These are phyloP conservation scores for Glyptemys insculpta DNA, from an alignment of 2,797 vertebrate genomes.

Conservation along the genomic window DNA sequence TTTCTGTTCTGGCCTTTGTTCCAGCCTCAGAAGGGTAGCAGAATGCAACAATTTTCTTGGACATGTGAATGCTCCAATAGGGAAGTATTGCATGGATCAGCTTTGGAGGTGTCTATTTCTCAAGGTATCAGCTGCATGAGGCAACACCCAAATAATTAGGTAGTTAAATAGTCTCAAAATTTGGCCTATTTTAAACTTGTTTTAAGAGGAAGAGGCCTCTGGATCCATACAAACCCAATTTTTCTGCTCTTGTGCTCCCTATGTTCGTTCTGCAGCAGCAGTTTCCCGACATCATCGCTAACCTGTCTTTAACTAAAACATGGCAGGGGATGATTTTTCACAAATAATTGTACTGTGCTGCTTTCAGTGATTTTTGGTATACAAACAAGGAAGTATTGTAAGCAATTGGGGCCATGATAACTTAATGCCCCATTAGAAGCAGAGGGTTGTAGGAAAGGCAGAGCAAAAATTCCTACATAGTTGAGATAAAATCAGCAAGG, in stretches of 20 bases:
- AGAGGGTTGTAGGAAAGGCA: not conserved
- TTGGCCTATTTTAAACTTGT: slow-evolving; percentile 23
- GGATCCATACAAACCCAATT: not conserved
- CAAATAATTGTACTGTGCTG: not conserved
- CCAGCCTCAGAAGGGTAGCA: fast-evolving
- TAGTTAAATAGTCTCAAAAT: slow-evolving; percentile 25
- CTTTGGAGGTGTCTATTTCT: slow-evolving; percentile 39
- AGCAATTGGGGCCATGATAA: fast-evolving
- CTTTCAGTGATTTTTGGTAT: not conserved
- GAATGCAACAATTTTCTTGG: not conserved
- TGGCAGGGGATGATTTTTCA: slow-evolving; percentile 35
- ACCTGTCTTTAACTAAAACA: not conserved
- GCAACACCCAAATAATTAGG: not conserved
- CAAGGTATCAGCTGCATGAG: not conserved
- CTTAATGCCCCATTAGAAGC: not conserved
- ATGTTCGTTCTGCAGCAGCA: slow-evolving; percentile 6
- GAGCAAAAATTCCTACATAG: not conserved
- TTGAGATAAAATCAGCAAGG: slow-evolving; percentile 9
- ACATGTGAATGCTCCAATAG: not conserved
- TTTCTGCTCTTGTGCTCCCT: slow-evolving; percentile 38
- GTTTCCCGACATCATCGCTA: not conserved
- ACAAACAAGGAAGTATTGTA: not conserved
- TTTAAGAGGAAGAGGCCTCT: not conserved
- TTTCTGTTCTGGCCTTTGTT: fast-evolving
- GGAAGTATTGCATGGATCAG: not conserved